Evolutionary conservation across 1,140 invertebrate species (phyloP).

Genomic region (Neodiprion pinetum): DNA sequence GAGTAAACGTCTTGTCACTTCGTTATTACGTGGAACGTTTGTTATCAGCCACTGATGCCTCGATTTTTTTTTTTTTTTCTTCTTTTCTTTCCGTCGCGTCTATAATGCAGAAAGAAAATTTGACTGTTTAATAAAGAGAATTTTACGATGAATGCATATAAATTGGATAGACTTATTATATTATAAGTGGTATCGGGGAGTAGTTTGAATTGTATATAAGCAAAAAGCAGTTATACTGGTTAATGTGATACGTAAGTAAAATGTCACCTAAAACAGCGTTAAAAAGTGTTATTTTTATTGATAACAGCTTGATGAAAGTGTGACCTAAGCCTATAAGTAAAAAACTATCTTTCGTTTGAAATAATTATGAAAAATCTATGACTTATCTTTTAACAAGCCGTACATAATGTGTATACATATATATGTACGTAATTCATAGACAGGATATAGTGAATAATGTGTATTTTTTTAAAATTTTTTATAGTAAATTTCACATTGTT

Average conservation of each 20-base stretch:
- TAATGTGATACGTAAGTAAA: neutral
- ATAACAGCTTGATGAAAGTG: neutral
- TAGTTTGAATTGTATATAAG: neutral
- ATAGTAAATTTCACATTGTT: neutral
- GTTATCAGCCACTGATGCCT: neutral
- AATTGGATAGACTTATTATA: neutral
- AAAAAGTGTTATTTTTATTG: constrained; percentile 2
- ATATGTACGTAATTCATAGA: neutral
- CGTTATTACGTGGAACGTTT: neutral
- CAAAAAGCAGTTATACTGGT: neutral
- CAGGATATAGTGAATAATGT: constrained; percentile 5
- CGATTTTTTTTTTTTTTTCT: no score
- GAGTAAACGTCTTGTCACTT: neutral
- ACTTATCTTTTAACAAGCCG: neutral
- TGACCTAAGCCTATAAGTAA: neutral
- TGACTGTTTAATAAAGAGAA: neutral
- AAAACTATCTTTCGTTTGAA: neutral
- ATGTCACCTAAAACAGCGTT: neutral
- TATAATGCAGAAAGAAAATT: no score
- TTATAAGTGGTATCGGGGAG: neutral
- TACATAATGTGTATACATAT: neutral
- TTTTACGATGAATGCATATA: neutral
- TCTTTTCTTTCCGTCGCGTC: no score
- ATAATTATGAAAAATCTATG: constrained; percentile 1
- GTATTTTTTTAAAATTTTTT: neutral